Base-by-base conservation (phyloP, 1,140 invertebrate species). In the Pararge aegeria region DNA sequence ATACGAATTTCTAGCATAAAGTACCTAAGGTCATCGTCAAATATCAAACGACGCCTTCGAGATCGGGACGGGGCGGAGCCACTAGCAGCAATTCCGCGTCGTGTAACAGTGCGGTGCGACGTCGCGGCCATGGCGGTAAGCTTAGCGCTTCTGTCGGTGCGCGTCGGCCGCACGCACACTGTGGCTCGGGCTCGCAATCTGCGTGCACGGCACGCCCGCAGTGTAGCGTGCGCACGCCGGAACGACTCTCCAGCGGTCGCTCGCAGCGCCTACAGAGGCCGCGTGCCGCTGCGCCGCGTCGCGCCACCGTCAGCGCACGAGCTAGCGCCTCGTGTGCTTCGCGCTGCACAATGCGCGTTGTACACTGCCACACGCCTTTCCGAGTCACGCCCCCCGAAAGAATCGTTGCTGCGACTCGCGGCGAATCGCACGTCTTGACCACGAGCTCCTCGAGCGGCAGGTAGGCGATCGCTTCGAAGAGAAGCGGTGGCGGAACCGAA, bases 61-160 rank as follows among this genome's bases (percentile, higher is more conserved):
- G 66, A 67, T 90, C 87, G 1, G 84, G 85, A 34, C 85, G 65
- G 4, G 87, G 85, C 6, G 87, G 87, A 0, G 85, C 83, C 2
- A 76, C 73, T 5, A 90, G 70, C 2, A 57, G 52, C 0, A 90
- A 61, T 0, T 64, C 51, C 59, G 74, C 78, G n/a, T 84, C 79
- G n/a, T 29, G 68, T 3, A 73, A 63, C 5, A 65, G 46, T 5
- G 48, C 6, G 52, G 50, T 2, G 13, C 13, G 24, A 15, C 15
- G 29, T 44, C 24, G 44, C 24, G 57, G 49, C 57, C 64, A 34
- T 57, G 64, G 59, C 18, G 69, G 71, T 42, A 72, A 19, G 10
- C 48, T 13, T 42, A 58, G 12, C 56, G 60, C 21, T 1, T 18
- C 34, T 6, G 58, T 19, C 0, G 67, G 62, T 21, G 61, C 53